Evolutionary conservation across 2,797 vertebrate species (phyloP).

Genomic region (Hemibagrus guttatus): DNA sequence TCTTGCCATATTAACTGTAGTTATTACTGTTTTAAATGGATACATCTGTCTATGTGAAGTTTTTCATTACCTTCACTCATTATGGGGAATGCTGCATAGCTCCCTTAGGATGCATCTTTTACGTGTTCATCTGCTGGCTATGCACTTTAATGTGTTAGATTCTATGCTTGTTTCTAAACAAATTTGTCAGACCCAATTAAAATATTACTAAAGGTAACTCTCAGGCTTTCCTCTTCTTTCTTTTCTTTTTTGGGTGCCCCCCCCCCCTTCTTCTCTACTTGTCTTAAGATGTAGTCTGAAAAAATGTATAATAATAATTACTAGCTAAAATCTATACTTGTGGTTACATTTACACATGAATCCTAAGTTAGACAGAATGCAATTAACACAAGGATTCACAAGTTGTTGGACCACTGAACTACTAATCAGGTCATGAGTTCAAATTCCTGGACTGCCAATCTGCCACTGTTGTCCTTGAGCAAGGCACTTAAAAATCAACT

Average conservation of each 20-base stretch:
- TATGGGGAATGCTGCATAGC: constrained; percentile 71
- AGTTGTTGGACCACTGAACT: not conserved
- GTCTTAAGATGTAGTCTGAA: constrained; percentile 50
- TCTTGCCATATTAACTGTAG: constrained; percentile 82
- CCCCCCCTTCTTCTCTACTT: constrained; percentile 43
- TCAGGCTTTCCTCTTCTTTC: constrained; percentile 65
- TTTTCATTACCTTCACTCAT: constrained; percentile 85
- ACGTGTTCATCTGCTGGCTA: constrained; percentile 77
- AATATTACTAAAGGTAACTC: constrained; percentile 73
- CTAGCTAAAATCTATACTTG: not conserved
- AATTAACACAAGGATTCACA: not conserved
- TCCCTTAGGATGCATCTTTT: constrained; percentile 81
- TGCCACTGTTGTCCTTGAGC: no score
- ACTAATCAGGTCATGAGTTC: no score
- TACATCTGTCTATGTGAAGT: constrained; percentile 83
- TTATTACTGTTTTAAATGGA: constrained; percentile 84
- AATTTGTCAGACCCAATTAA: constrained; percentile 84
- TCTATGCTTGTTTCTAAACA: constrained; percentile 77
- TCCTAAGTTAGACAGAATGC: not conserved
- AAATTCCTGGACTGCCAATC: no score
- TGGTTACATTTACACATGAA: not conserved
- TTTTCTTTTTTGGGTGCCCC: constrained; percentile 25
- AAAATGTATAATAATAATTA: constrained; percentile 50
- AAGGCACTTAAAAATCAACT: no score
- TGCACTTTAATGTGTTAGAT: constrained; percentile 78